phyloP scores from a whole-genome alignment of 1,140 invertebrate genomes.

The Berghia stephanieae region DNA sequence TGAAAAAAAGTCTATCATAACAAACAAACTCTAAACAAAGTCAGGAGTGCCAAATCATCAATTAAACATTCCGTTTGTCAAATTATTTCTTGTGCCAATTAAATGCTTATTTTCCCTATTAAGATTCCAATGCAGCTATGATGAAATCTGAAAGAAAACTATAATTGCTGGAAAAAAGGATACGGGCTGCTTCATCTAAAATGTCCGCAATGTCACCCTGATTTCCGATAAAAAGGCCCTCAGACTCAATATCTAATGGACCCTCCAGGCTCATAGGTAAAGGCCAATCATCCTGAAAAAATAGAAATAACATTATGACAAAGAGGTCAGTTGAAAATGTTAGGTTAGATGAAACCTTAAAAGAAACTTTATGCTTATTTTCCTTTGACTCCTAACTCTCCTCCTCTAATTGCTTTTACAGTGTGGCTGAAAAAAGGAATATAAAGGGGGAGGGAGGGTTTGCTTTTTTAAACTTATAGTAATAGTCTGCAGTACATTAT shows the following conservation, averaged over 20 bases:
- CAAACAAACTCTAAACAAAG: neutral
- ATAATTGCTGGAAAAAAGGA: constrained; percentile 36
- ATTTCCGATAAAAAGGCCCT: constrained; percentile 42
- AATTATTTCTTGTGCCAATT: neutral
- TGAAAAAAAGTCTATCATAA: too few species aligned
- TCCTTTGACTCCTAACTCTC: too few species aligned
- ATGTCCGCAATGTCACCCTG: constrained; percentile 49
- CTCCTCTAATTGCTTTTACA: too few species aligned
- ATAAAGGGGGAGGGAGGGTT: too few species aligned
- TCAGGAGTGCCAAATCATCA: neutral
- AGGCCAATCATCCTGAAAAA: constrained; percentile 49
- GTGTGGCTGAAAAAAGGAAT: too few species aligned
- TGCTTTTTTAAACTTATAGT: too few species aligned
- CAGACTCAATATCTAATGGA: constrained; percentile 44
- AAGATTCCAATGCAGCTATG: too few species aligned
- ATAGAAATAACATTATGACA: neutral
- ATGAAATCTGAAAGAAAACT: too few species aligned
- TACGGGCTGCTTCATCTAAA: constrained; percentile 52
- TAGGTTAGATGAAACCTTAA: too few species aligned
- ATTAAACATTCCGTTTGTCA: neutral
- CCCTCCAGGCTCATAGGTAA: constrained; percentile 44
- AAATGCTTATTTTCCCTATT: neutral
- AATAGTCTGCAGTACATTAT: too few species aligned
- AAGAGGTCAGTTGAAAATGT: neutral
- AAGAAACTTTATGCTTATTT: too few species aligned